Base-by-base conservation (phyloP, 2,113 vertebrate genomes). In the Mixornis gularis region DNA sequence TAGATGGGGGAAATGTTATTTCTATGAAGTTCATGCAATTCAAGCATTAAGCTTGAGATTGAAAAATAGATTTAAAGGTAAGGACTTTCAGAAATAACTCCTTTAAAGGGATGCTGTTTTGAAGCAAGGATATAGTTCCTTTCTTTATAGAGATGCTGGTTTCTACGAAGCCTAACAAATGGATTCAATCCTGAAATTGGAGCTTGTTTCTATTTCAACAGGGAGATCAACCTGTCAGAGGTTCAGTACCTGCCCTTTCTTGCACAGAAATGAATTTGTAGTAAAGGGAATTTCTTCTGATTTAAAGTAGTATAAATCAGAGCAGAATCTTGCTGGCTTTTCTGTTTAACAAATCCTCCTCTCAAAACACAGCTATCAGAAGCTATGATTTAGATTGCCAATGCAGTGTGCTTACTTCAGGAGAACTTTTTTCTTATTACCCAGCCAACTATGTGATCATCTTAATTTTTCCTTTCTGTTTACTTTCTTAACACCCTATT, bases 1-100 rank as follows among this genome's bases (percentile, higher is more conserved):
- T 7, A 49, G 80, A 43, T 24, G 56, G 36, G 20, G 49, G 41
- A 64, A 76, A 70, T 77, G 77, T 30, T 81, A 46, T 62, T 88
- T 78, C 51, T 59, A 3, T 73, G 66, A 89, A 93, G 68, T 76
- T 80, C 10, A 10, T 46, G 65, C 10, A 4, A 88, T 69, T 87
- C 55, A 74, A 78, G 38, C 36, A 55, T 58, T 62, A 79, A 90
- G 29, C 44, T 34, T 78, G 56, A 91, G 49, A 79, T 17, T 87
- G 58, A 92, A 91, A 82, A 19, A 72, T 11, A 59, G 27, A 85
- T 91, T 79, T 85, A 89, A 85, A 93, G 48, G 51, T 69, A 77
- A 87, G 21, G 17, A 20, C 29, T 91, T 91, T 94, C 90, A 78
- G 38, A 80, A 89, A 79, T 12, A 82, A 36, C 27, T 71, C 21